Evolutionary conservation across 1,140 invertebrate genomes (phyloP), one percentile per base, ranked within the genome.

Genomic region (Campoletis sonorensis): DNA sequence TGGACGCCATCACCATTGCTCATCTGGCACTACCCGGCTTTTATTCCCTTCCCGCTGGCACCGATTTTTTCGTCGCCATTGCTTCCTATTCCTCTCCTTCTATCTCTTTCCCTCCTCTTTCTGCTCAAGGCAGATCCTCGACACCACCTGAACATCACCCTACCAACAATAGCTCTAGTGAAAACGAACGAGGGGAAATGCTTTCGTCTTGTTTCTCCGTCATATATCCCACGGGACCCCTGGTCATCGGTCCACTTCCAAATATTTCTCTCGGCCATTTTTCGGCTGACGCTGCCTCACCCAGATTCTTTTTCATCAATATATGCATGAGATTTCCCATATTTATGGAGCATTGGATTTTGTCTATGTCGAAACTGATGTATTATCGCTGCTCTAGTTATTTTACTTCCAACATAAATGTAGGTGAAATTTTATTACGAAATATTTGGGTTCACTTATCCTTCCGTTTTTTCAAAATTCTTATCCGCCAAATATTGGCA

Each of bases 31-130:
- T 49, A 75, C 8, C 49, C 72, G 51, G 23, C 23, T 64, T 45
- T 51, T 81, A 33, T 81, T 83, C 85, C 81, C 79, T 76, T 79
- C 78, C 81, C 81, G 83, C 83, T 80, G 82, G 84, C 81, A 73
- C 79, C 71, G 82, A 80, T 82, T 81, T 86, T 87, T 86, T 87
- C 40, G 86, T 83, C 77, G 80, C 51, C 70, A 51, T 23, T 27
- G 79, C 61, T 58, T 33, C 61, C 71, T 76, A 54, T 40, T 8
- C 26, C 58, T 54, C 58, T 73, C 76, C 37, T 27, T 18, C 23
- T 54, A 18, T 64, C 23, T 64, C 23, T 23, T 4, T 64, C n/a
- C 18, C 4, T 54, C 15, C 51, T 8, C 51, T 11, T 11, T 54
- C 51, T 54, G n/a, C n/a, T 21, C 51, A 4, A 64, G 23, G n/a